Base-by-base conservation (phyloP, 2,113 vertebrate species). In the Bos javanicus region DNA sequence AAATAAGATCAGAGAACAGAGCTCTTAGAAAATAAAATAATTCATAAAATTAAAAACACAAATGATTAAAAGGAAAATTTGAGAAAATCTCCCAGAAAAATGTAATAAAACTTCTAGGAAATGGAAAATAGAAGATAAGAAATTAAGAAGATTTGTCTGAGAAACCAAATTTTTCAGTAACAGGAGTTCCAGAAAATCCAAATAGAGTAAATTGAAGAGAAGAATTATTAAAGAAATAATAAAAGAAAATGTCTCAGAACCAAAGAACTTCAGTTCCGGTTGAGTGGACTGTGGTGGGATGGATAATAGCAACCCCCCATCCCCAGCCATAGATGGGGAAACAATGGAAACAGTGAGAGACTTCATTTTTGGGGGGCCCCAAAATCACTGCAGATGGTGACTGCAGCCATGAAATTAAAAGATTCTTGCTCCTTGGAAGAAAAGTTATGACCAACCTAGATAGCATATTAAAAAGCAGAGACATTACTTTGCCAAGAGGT, bases 271-370 rank as follows among this genome's bases (percentile, higher is more conserved):
- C 30, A 48, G 15, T 36, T 46, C 39, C 21, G 21, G 2, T 7
- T 7, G 50, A 39, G 74, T 59, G 52, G 52, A 39, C n/a, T 36
- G 3, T 11, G 39, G 8, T 60, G 1, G 19, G 17, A 26, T 71
- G 50, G 43, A 56, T n/a, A 43, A 10, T 6, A 43, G 43, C 56
- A 5, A 6, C 21, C 39, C 30, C 12, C 8, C 0, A 0, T 23
- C 19, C 6, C 67, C 67, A 23, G 23, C 11, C 19, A 39, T 12
- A 71, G 67, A 1, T 71, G n/a, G 5, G 67, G 67, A 71, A 71
- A 71, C 67, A 71, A n/a, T 71, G 19, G 4, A 71, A 71, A 36
- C 64, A 71, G 67, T 71, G n/a, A 12, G 10, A 71, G n/a, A 71
- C 2, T 23, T 36, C 23, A 71, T 71, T 71, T 39, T 36, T 1